Base-by-base conservation (phyloP, 2,797 vertebrate species). In the Urocyon cinereoargenteus region DNA sequence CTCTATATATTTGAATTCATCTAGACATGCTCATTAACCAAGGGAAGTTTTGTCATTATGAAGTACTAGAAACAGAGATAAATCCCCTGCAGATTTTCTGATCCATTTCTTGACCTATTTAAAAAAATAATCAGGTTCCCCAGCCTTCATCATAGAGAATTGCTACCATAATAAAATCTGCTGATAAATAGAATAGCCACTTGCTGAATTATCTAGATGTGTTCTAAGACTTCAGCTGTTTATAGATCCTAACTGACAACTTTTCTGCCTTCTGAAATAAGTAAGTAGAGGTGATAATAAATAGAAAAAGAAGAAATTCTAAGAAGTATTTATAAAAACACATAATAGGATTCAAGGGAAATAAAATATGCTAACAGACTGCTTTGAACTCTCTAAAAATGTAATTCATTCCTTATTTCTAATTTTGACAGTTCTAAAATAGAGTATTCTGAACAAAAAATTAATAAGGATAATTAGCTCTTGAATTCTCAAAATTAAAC, bases 101-200 rank as follows among this genome's bases (percentile, higher is more conserved):
- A 97, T 98, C 97, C 96, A 98, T 96, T 98, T 98, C 93, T 97
- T 97, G 97, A 97, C 97, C 97, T 97, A 98, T 97, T 98, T 97
- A 28, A 96, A 97, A 97, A 92, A 94, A 97, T 68, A 98, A 97
- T 95, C 96, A 98, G 94, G 97, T 64, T 96, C 77, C 75, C 70
- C 79, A 97, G 91, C 36, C 88, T 91, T 96, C 73, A 94, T 95
- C 36, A 57, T 70, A 95, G 94, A 98, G 78, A 93, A 91, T 92
- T 96, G 93, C 66, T 91, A 88, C 89, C 86, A 91, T 88, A 94
- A 91, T 94, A 87, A 93, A 94, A 90, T 66, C 57, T 95, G 77
- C 95, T 73, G 49, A 91, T 84, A 95, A 95, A 94, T n/a, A 97
- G 83, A 95, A 96, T 89, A 87, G 28, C 49, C 49, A 96, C 59